phyloP scores from a whole-genome alignment of 2,113 vertebrate species.

The Paedocypris sp. region DNA sequence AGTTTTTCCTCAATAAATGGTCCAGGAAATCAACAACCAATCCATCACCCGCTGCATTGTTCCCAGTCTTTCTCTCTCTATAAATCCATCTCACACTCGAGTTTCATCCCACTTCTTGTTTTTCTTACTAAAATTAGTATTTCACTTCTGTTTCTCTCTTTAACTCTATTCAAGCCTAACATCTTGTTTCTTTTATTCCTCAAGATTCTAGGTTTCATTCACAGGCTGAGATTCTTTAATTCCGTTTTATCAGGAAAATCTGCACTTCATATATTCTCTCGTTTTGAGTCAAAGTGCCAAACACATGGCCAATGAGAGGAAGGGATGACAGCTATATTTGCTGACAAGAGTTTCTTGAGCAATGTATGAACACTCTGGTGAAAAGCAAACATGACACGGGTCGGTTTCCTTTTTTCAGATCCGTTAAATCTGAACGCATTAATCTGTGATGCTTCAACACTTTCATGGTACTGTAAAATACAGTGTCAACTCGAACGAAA shows the following conservation, averaged over 20 bases:
- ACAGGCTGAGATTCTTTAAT: background rate
- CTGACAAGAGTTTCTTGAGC: background rate
- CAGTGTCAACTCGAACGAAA: too few relatives aligned
- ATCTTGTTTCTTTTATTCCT: background rate
- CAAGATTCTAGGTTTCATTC: background rate
- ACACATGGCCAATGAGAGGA: background rate
- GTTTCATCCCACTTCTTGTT: constrained; percentile 7
- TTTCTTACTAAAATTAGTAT: constrained; percentile 5
- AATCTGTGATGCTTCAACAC: constrained; percentile 15
- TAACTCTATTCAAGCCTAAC: background rate
- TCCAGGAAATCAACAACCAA: constrained; percentile 2
- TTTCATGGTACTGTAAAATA: constrained; percentile 12
- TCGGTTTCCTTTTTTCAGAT: constrained; percentile 7
- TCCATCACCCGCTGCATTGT: background rate
- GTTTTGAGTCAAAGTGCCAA: background rate
- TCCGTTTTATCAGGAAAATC: constrained; percentile 5
- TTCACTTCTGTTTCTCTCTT: constrained; percentile 12
- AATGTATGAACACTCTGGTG: constrained; percentile 1
- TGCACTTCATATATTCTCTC: background rate
- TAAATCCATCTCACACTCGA: constrained; percentile 14
- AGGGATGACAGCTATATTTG: background rate
- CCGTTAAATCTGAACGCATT: constrained; percentile 7
- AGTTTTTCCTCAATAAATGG: constrained; percentile 13
- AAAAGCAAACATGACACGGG: background rate
- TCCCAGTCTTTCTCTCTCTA: background rate